Evolutionary conservation across 1,140 invertebrate species (phyloP).

Genomic region (Drosophila takahashii): DNA sequence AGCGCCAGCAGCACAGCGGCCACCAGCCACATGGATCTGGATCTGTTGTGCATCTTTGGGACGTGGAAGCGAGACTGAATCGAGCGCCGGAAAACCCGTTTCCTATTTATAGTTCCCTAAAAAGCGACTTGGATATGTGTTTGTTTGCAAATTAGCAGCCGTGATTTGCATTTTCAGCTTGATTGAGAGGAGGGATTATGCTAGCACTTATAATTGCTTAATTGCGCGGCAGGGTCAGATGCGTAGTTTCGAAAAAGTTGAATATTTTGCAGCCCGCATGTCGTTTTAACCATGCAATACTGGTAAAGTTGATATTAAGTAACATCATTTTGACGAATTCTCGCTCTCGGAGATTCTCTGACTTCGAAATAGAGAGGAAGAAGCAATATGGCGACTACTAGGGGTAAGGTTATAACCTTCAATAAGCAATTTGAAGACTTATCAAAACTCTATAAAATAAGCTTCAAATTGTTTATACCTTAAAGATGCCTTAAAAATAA

Average conservation of each 20-base stretch:
- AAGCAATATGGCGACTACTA: too few species aligned
- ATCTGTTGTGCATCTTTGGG: conserved; percentile 45
- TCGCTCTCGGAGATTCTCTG: too few species aligned
- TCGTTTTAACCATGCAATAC: too few species aligned
- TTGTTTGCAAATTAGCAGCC: conserved; percentile 47
- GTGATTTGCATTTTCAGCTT: conserved; percentile 56
- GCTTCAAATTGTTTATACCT: too few species aligned
- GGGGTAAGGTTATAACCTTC: background rate
- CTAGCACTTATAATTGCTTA: conserved; percentile 52
- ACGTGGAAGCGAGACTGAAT: conserved; percentile 45
- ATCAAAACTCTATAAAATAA: too few species aligned
- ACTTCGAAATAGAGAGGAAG: too few species aligned
- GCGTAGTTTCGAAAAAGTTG: background rate
- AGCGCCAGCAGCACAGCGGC: conserved; percentile 21
- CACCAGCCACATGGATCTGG: conserved; percentile 12
- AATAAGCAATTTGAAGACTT: background rate
- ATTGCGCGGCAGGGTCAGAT: conserved; percentile 25
- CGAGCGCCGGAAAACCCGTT: conserved; percentile 43
- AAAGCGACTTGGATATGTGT: background rate
- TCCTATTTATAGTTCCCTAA: conserved; percentile 63
- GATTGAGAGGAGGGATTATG: conserved; percentile 21
- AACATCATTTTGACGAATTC: too few species aligned
- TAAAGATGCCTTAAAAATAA: too few species aligned
- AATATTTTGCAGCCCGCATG: background rate
- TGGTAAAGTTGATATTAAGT: too few species aligned